Evolutionary conservation across 2,797 vertebrate species (phyloP).

Genomic region (Hylomyscus alleni): DNA sequence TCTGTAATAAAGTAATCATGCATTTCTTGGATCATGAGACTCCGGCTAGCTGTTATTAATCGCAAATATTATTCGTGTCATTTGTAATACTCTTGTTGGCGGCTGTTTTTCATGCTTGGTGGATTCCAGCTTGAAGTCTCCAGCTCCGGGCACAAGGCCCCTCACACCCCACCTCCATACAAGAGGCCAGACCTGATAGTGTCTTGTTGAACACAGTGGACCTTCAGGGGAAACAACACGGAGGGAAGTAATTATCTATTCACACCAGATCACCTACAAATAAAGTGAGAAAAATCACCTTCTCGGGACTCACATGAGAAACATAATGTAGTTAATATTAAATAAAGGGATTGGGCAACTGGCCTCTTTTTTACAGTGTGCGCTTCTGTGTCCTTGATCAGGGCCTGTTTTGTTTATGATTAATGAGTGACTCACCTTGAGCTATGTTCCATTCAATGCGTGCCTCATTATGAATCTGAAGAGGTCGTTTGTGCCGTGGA

Average conservation of each 20-base stretch:
- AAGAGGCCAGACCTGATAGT: constrained; percentile 75
- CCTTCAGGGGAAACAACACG: constrained; percentile 81
- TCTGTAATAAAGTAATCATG: constrained; percentile 80
- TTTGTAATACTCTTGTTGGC: constrained; percentile 68
- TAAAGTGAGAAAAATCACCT: constrained; percentile 86
- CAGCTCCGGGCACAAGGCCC: not conserved
- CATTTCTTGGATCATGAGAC: constrained; percentile 71
- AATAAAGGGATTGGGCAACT: constrained; percentile 90
- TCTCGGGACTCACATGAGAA: constrained; percentile 89
- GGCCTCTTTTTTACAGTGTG: constrained; percentile 87
- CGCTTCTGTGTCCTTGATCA: constrained; percentile 87
- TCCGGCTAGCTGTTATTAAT: constrained; percentile 75
- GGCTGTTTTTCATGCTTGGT: constrained; percentile 75
- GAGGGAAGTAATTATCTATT: constrained; percentile 84
- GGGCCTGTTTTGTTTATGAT: constrained; percentile 90
- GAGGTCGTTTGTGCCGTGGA: constrained; percentile 85
- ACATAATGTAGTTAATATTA: constrained; percentile 91
- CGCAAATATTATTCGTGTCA: constrained; percentile 75
- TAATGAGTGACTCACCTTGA: constrained; percentile 92
- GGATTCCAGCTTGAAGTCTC: constrained; percentile 64
- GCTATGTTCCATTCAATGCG: constrained; percentile 92
- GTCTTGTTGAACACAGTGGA: constrained; percentile 87
- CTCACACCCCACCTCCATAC: not conserved
- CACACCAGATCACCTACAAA: constrained; percentile 79
- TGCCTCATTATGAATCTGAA: constrained; percentile 92